phyloP scores from a whole-genome alignment of 2,113 vertebrate genomes.

The Microcebus griseorufus region DNA sequence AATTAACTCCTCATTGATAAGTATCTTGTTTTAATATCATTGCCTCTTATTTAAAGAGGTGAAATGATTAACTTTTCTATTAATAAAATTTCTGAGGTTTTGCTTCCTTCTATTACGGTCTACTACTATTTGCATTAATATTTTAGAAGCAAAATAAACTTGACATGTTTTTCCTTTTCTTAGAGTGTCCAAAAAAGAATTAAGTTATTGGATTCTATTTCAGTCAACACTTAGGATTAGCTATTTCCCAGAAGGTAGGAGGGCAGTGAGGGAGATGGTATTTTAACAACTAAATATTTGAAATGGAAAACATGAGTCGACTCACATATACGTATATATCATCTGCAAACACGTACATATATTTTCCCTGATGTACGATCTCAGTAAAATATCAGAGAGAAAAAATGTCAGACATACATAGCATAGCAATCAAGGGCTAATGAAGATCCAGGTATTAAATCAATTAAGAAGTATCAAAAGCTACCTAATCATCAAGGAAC shows the following conservation, averaged over 20 bases:
- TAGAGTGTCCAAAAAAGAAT: slow-evolving; percentile 71
- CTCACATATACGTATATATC: slow-evolving; percentile 36
- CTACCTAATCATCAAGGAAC: slow-evolving; percentile 99
- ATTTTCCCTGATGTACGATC: slow-evolving; percentile 80
- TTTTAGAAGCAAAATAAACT: slow-evolving; percentile 82
- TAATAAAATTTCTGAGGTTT: not conserved
- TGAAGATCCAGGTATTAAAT: slow-evolving; percentile 96
- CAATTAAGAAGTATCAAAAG: slow-evolving; percentile 97
- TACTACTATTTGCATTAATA: slow-evolving; percentile 71
- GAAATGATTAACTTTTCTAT: slow-evolving; percentile 1
- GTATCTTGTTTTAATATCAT: slow-evolving; percentile 72
- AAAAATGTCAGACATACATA: slow-evolving; percentile 89
- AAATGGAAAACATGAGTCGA: slow-evolving; percentile 55
- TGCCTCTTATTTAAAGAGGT: not conserved
- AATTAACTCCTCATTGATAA: slow-evolving; percentile 66
- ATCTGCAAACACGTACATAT: slow-evolving; percentile 7
- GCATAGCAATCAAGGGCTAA: slow-evolving; percentile 92
- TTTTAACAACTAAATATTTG: slow-evolving; percentile 67
- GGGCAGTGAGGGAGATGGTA: slow-evolving; percentile 41
- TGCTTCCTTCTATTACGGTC: slow-evolving; percentile 64
- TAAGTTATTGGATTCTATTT: slow-evolving; percentile 73
- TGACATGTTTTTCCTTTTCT: slow-evolving; percentile 70
- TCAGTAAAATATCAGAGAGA: slow-evolving; percentile 88
- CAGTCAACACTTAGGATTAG: slow-evolving; percentile 74
- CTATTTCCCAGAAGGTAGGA: slow-evolving; percentile 65